phyloP scores from a whole-genome alignment of 1,140 invertebrate genomes.

The Heliothis virescens region DNA sequence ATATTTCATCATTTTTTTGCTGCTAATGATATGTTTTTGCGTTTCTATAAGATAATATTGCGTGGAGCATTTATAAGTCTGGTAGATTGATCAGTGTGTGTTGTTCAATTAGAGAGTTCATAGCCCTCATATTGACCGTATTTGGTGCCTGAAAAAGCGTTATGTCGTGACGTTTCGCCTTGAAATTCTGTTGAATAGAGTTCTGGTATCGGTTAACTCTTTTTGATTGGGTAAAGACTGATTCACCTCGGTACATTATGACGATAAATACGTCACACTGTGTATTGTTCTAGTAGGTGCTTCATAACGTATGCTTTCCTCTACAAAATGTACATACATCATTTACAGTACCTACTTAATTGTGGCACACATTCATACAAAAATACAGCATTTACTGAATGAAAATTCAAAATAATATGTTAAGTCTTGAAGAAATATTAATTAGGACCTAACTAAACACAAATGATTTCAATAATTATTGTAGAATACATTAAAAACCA shows the following conservation, averaged over 20 bases:
- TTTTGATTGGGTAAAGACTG: slow-evolving; percentile 48
- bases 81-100: background rate
- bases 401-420: no score
- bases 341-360: no score
- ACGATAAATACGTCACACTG: slow-evolving; percentile 63
- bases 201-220: background rate
- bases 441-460: no score
- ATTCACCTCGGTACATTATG: slow-evolving; percentile 46
- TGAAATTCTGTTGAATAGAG: slow-evolving; percentile 16
- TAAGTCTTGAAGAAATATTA: no score
- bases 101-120: background rate
- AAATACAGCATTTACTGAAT: no score
- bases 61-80: background rate
- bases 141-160: slow-evolving; percentile 10
- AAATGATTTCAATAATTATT: no score
- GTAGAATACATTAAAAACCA: no score
- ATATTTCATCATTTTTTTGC: slow-evolving; percentile 44
- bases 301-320: slow-evolving; percentile 1
- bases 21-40: slow-evolving; percentile 4
- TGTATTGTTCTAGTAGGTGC: slow-evolving; percentile 11
- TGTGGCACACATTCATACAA: no score
- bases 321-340: background rate
- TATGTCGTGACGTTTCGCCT: slow-evolving; percentile 36
- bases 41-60: background rate
- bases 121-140: slow-evolving; percentile 17